Evolutionary conservation across 1,140 invertebrate species (phyloP), one percentile per base, ranked within the genome.

Genomic region (Orius insidiosus): DNA sequence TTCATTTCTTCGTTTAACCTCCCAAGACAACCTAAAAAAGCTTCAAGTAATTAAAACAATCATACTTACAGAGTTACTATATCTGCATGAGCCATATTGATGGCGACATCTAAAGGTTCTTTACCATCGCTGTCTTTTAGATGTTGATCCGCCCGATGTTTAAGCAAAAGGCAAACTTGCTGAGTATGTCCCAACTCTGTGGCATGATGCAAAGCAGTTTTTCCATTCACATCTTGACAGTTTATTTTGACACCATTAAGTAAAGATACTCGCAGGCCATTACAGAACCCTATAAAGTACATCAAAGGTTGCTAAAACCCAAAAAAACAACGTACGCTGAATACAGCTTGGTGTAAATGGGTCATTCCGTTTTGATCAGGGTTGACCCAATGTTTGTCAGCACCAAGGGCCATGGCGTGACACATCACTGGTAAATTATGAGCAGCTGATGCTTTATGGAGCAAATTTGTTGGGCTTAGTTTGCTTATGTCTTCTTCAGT

Each of bases 231-330:
- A 62, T 97, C 92, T 55, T 80, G 74, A 36, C 71, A 66, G 66
- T 95, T 89, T 3, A 93, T 76, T 58, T 82, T 81, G n/a, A 82
- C 80, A 41, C 86, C 86, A 65, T 97, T 96, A 34, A 96, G 61
- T 40, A 98, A 5, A 97, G 70, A 68, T 89, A 96, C 56, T 96
- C 92, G 58, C 86, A 87, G 31, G 87, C 80, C 71, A 90, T 85
- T 10, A 93, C 82, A 7, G 88, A 94, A 39, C 88, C 85, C 86
- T 87, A 54, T 8, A 66, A 65, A 55, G 24, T 24, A 24, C 7
- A 7, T 40, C 54, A 54, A 5, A 4, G 16, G 16, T 16, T 41
- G 5, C n/a, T 13, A 4, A 13, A 18, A 8, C n/a, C n/a, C 8
- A 39, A 41, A 41, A 33, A 18, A 10, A 42, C 2, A 3, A 38